A percentile compares a stretch with the other conserved stretches of the same genome.
phyloP scores from a whole-genome alignment of 2,113 vertebrate genomes.

The Pica pica region DNA sequence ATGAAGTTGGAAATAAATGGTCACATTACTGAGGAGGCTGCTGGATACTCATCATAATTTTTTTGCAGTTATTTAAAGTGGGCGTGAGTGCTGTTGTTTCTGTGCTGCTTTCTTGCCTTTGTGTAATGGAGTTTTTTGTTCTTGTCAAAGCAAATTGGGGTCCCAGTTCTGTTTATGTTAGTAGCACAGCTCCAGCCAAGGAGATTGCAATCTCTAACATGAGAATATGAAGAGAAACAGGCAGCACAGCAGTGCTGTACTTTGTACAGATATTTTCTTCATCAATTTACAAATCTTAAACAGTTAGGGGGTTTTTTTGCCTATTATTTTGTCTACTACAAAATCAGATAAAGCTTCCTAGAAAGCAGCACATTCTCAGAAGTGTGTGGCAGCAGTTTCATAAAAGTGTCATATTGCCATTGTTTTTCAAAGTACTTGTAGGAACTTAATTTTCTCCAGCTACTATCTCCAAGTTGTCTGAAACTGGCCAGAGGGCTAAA shows the following conservation, averaged over 20 bases:
- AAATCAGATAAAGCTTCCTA: conserved; percentile 32
- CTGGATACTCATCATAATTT: neutral
- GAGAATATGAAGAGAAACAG: neutral
- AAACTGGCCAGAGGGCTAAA: neutral
- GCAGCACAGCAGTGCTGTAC: neutral
- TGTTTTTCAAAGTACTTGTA: neutral
- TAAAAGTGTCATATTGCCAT: neutral
- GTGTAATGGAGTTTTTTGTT: neutral
- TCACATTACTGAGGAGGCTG: neutral
- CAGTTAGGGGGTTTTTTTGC: rapidly evolving
- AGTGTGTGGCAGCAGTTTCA: conserved; percentile 2
- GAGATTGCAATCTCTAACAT: neutral
- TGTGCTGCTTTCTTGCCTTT: neutral
- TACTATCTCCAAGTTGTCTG: neutral
- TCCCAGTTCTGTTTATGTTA: neutral
- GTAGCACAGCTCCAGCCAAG: neutral
- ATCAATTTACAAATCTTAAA: neutral
- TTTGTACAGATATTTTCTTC: neutral
- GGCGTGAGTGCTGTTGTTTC: neutral
- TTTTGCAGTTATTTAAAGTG: neutral
- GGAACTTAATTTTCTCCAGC: conserved; percentile 28
- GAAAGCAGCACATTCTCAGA: neutral
- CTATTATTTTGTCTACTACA: neutral
- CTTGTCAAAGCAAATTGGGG: neutral
- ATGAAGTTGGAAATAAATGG: conserved; percentile 23